A percentile compares a stretch with the other conserved stretches of the same genome.
These are phyloP conservation scores for Synergus japonicus DNA, from an alignment of 2,888 invertebrate genomes.

Conservation along the genomic window DNA sequence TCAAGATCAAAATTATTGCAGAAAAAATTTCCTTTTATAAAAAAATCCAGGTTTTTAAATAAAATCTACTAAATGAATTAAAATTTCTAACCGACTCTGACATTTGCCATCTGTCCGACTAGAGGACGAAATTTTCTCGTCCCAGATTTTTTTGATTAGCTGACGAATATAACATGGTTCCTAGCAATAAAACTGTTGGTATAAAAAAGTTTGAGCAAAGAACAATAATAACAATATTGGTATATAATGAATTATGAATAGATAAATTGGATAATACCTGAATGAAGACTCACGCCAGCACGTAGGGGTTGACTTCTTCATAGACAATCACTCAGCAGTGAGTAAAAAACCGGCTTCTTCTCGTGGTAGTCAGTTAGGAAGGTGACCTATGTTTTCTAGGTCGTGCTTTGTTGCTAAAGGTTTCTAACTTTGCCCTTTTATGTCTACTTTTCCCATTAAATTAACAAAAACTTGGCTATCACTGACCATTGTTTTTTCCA, in stretches of 20 bases:
- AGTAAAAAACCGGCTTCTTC: slow-evolving; percentile 77
- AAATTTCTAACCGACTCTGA: slow-evolving; percentile 12
- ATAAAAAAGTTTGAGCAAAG: slow-evolving; percentile 69
- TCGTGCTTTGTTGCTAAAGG: slow-evolving; percentile 76
- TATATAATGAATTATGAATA: slow-evolving; percentile 78
- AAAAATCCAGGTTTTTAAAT: background rate
- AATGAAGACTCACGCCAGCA: slow-evolving; percentile 78
- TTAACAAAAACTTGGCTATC: slow-evolving; percentile 27
- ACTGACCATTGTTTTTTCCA: background rate
- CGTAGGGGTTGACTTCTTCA: slow-evolving; percentile 77
- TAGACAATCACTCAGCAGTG: slow-evolving; percentile 77
- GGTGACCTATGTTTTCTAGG: slow-evolving; percentile 77
- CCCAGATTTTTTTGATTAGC: slow-evolving; percentile 22
- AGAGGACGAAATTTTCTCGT: slow-evolving; percentile 21
- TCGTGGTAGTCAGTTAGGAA: slow-evolving; percentile 77
- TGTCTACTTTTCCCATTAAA: slow-evolving; percentile 61
- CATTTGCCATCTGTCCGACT: slow-evolving; percentile 36
- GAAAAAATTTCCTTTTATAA: background rate
- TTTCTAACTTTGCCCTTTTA: slow-evolving; percentile 70
- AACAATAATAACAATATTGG: slow-evolving; percentile 72
- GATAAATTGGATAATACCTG: slow-evolving; percentile 82
- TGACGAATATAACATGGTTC: slow-evolving; percentile 45
- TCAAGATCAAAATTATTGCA: background rate
- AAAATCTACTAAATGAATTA: slow-evolving; percentile 47
- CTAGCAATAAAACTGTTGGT: slow-evolving; percentile 50